A percentile compares a stretch with the other conserved stretches of the same genome.
Conservation (phyloP, 2,797 vertebrate species). For the Zonotrichia albicollis region DNA sequence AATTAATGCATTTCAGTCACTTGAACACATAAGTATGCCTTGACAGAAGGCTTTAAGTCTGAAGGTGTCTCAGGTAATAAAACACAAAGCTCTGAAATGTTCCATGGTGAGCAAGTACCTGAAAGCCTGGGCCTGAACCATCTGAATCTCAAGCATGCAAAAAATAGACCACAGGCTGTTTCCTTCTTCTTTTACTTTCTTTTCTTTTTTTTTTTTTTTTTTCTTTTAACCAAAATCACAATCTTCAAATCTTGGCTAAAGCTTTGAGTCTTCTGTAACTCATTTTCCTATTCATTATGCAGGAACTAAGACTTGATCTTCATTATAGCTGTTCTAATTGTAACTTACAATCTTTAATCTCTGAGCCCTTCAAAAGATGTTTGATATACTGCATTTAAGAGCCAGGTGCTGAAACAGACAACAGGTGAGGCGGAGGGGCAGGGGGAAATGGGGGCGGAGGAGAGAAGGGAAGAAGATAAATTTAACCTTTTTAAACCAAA, state of each 20-base stretch:
- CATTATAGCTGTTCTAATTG: constrained; percentile 23
- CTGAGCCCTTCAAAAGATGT: constrained; percentile 26
- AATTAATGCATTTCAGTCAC: constrained; percentile 4
- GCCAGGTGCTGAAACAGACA: constrained; percentile 2
- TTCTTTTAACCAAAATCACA: not conserved
- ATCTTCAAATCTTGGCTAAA: not conserved
- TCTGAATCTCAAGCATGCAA: not conserved
- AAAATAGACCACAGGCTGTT: not conserved
- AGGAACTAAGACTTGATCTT: not conserved
- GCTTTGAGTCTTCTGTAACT: not conserved
- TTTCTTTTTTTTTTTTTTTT: not conserved
- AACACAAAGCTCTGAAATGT: not conserved
- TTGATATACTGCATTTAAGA: constrained; percentile 3
- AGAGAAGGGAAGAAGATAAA: not conserved
- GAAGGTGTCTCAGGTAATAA: not conserved
- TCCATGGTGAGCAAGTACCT: not conserved
- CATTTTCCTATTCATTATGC: constrained; percentile 25
- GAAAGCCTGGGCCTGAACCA: not conserved
- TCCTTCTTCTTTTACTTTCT: rapidly evolving
- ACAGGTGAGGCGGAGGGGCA: rapidly evolving
- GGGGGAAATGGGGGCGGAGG: rapidly evolving
- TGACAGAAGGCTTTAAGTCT: not conserved
- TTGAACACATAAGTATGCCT: not conserved
- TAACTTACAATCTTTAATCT: constrained; percentile 12
- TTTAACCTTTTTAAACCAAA: not conserved